Evolutionary conservation across 2,797 vertebrate genomes (phyloP), one percentile per base, ranked within the genome.

Genomic region (Lepus oiostolus): DNA sequence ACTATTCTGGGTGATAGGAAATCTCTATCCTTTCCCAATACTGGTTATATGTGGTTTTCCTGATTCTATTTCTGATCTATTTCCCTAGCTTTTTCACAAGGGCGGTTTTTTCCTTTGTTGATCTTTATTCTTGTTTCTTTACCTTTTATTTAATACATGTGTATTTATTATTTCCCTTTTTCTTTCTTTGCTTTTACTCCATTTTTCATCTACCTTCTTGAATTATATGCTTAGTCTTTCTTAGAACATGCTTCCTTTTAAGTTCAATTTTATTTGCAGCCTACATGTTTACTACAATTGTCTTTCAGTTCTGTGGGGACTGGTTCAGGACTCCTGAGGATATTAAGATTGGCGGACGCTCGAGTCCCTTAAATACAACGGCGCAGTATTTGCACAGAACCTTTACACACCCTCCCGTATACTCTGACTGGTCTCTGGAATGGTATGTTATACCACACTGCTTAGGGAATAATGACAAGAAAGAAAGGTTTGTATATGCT

Each of bases 51-150:
- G 5, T 47, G 42, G 2, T 54, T 92, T 90, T 77, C 26, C 76
- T 84, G 47, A 54, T 91, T 71, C 91, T 88, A 54, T 58, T 77
- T 92, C 28, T 81, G 68, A 65, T 54, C 12, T 88, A 52, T 81
- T 83, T 90, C 58, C 67, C 71, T 77, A 71, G 63, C 62, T 30
- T 88, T 80, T 80, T 86, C n/a, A 58, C 17, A 80, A 67, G 86
- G 54, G 2, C 38, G 22, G n/a, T 19, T 62, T 86, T 89, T 63
- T n/a, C 83, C 75, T 75, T 52, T 50, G 5, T 54, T 76, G 54
- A 70, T 42, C 7, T 91, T 94, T 67, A 30, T 70, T 70, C 71
- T 38, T 52, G 17, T 60, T 85, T 65, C n/a, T 83, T 87, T 88
- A 60, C 8, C 62, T 87, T 67, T 70, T 75, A 81, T 70, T 92